phyloP scores from a whole-genome alignment of 2,888 invertebrate genomes.

The Teinopalpus imperialis region DNA sequence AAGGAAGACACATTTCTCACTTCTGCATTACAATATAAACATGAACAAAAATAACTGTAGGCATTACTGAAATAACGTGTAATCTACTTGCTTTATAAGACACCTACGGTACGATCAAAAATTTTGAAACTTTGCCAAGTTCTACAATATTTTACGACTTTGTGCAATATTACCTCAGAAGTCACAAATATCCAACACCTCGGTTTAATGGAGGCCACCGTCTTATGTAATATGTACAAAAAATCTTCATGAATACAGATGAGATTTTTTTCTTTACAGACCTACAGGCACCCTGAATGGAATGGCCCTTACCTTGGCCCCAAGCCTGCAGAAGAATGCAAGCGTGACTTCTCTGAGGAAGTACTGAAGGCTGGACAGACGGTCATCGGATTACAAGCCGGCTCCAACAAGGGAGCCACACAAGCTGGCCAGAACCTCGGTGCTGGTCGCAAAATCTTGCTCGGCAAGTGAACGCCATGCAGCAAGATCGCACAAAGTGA shows the following conservation, averaged over 20 bases:
- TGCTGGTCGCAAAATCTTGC: conserved; percentile 93
- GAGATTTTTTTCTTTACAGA: conserved; percentile 72
- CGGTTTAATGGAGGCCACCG: conserved; percentile 30
- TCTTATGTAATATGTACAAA: not conserved
- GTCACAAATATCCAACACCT: conserved; percentile 75
- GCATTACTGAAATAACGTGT: conserved; percentile 50
- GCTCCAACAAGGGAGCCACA: conserved; percentile 97
- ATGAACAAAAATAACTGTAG: conserved; percentile 38
- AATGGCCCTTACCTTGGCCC: conserved; percentile 95
- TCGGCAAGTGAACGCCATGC: conserved; percentile 88
- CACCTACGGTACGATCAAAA: conserved; percentile 50
- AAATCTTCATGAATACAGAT: not conserved
- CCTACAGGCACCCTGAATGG: conserved; percentile 92
- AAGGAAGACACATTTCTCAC: not conserved
- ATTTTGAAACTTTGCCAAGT: conserved; percentile 68
- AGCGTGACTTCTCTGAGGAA: conserved; percentile 96
- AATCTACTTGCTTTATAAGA: conserved; percentile 57
- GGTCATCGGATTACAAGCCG: conserved; percentile 96
- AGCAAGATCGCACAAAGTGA: conserved; percentile 58
- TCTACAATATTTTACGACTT: conserved; percentile 67
- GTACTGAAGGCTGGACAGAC: conserved; percentile 93
- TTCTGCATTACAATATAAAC: conserved; percentile 18
- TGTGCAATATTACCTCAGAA: conserved; percentile 73
- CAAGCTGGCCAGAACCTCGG: conserved; percentile 96
- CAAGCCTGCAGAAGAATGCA: conserved; percentile 96